Percentiles rank a stretch among this genome's conserved stretches.
These are phyloP conservation scores for Notodonta ziczac DNA, from an alignment of 2,888 invertebrate species.

Conservation along the genomic window DNA sequence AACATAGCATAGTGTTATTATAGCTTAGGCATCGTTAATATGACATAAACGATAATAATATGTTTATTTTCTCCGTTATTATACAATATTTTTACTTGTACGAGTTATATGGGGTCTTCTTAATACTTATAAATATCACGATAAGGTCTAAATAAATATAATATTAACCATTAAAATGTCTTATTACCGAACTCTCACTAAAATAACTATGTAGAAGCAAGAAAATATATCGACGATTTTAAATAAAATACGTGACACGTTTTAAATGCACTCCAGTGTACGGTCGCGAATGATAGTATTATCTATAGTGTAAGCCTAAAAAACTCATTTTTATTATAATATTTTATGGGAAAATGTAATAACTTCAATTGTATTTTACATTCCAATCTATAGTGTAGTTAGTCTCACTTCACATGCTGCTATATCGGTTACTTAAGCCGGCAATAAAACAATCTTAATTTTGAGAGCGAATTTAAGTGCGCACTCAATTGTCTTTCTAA, in stretches of 20 bases:
- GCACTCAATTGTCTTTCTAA: not conserved
- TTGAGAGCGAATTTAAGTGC: not conserved
- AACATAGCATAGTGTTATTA: not conserved
- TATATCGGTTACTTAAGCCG: constrained; percentile 22
- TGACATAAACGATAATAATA: not conserved
- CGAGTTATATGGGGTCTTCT: not conserved
- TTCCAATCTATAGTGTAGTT: constrained; percentile 36
- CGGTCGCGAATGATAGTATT: constrained; percentile 25
- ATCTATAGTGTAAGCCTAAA: constrained; percentile 28
- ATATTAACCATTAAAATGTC: not conserved
- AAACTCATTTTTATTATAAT: constrained; percentile 30
- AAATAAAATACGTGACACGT: constrained; percentile 5
- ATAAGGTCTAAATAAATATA: constrained; percentile 1
- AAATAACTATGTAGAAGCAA: not conserved
- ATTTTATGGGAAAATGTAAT: constrained; percentile 5
- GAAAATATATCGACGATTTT: constrained; percentile 1
- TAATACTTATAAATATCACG: not conserved
- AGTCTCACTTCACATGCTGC: constrained; percentile 24
- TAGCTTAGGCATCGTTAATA: not conserved
- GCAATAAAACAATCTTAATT: not conserved
- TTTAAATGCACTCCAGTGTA: constrained; percentile 31
- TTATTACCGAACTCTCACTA: not conserved
- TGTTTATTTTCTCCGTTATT: not conserved
- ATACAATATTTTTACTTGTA: not conserved
- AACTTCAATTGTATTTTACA: constrained; percentile 29